Base-by-base conservation (phyloP, 2,797 vertebrate species). In the Lemur catta region DNA sequence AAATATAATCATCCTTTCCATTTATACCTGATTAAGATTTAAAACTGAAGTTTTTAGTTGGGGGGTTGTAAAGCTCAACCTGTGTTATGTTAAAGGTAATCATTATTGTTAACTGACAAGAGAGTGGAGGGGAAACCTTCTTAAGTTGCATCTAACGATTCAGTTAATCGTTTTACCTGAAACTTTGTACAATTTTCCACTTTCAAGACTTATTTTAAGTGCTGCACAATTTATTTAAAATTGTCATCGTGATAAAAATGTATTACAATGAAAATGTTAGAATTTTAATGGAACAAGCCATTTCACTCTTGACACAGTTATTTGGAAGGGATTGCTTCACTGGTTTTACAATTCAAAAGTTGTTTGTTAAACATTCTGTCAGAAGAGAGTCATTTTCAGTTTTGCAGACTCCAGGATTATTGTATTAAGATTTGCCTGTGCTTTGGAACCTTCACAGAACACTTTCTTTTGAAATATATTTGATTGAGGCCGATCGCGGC, bases 1-100 rank as follows among this genome's bases (percentile, higher is more conserved):
- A 89, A 84, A 61, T 91, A 97, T 95, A 96, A 94, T 97, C 57
- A 97, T 98, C 94, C 97, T 97, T 98, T 98, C 55, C 80, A 75
- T 57, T 87, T 87, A 71, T 61, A 74, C 67, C 69, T 92, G 71
- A 93, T 82, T 74, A 94, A 80, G 55, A 91, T 96, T 93, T 93
- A 91, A 91, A 95, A 91, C 20, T 33, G 61, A 84, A 69, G 24
- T 88, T 95, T 95, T 94, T 67, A 91, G 87, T 93, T 41, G 88
- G 87, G 92, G 46, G 90, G 71, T 96, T 93, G 96, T 94, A 92
- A 94, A 96, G 85, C 9, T 33, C 89, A 97, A 61, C 86, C 43
- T 48, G 3, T 88, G 33, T 43, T 48, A 13, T 28, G 2, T 84
- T 55, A 76, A 86, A 95, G 41, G 86, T 33, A 93, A 84, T 95